A percentile compares a stretch with the other conserved stretches of the same genome.
phyloP scores from a whole-genome alignment of 1,140 invertebrate genomes.

The Tenebrio molitor region DNA sequence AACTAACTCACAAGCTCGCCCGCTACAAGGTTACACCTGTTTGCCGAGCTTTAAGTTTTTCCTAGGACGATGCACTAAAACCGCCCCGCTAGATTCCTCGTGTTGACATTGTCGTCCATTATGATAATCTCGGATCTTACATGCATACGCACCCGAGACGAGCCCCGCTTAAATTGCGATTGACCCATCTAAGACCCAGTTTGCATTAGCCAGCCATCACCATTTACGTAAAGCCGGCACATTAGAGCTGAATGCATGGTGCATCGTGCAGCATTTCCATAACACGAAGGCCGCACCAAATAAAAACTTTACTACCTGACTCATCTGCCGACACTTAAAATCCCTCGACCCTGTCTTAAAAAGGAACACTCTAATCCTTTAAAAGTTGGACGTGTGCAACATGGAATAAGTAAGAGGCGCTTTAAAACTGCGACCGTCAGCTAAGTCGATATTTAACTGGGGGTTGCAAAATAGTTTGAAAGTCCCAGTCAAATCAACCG shows the following conservation, averaged over 20 bases:
- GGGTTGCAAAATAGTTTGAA: neutral
- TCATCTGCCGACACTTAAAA: constrained; percentile 1
- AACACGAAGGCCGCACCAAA: too few species aligned
- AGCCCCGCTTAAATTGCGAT: constrained; percentile 9
- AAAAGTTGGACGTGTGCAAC: neutral
- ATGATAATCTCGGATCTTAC: constrained; percentile 24
- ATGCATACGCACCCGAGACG: constrained; percentile 2
- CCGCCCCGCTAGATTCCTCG: neutral
- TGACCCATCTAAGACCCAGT: constrained; percentile 20
- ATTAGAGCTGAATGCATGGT: too few species aligned
- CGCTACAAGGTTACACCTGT: constrained; percentile 3
- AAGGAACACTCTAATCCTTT: constrained; percentile 17
- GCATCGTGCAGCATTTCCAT: too few species aligned
- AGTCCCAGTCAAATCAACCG: constrained; percentile 12
- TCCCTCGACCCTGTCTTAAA: constrained; percentile 2
- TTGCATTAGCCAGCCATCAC: constrained; percentile 24
- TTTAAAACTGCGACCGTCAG: neutral
- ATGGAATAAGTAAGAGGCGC: constrained; percentile 5
- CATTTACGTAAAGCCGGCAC: constrained; percentile 17
- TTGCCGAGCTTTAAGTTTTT: constrained; percentile 10
- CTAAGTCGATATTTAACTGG: constrained; percentile 1
- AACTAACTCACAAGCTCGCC: constrained; percentile 10
- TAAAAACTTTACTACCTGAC: constrained; percentile 22
- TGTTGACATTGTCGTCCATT: constrained; percentile 24
- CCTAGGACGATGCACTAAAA: neutral